A percentile compares a stretch with the other conserved stretches of the same genome.
phyloP scores from a whole-genome alignment of 2,888 invertebrate genomes.

The Papilio gigon region DNA sequence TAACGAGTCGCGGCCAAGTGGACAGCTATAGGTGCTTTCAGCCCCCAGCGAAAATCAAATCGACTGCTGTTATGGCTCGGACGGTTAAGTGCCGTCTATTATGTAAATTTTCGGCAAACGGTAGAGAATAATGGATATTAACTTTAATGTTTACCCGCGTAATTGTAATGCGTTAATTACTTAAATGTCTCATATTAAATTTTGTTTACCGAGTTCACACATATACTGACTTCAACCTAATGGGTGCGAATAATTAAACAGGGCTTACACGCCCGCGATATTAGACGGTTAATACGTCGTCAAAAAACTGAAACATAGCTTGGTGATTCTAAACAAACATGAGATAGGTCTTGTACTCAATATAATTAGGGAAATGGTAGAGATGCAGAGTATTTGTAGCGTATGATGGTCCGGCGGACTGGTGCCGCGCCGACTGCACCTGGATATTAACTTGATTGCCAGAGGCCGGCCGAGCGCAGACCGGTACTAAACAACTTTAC shows the following conservation, averaged over 20 bases:
- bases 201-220: conserved; percentile 14
- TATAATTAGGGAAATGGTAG: conserved; percentile 48
- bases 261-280: not conserved
- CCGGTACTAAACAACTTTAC: conserved; percentile 74
- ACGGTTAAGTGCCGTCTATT: conserved; percentile 35
- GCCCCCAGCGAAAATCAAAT: conserved; percentile 45
- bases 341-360: conserved; percentile 31
- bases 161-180: conserved; percentile 34
- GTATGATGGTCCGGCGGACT: conserved; percentile 61
- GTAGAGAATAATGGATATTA: conserved; percentile 39
- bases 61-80: conserved; percentile 30
- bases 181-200: conserved; percentile 28
- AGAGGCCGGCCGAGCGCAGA: conserved; percentile 65
- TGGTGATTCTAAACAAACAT: not conserved
- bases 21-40: conserved; percentile 63
- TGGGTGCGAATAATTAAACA: conserved; percentile 15
- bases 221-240: not conserved
- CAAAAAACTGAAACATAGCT: not conserved
- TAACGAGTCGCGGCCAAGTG: conserved; percentile 69
- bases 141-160: conserved; percentile 35
- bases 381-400: conserved; percentile 60
- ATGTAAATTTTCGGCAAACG: conserved; percentile 37
- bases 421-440: conserved; percentile 66
- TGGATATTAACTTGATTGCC: conserved; percentile 80
- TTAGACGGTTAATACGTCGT: not conserved